Evolutionary conservation across 2,113 vertebrate species (phyloP).

Genomic region (Peromyscus maniculatus): DNA sequence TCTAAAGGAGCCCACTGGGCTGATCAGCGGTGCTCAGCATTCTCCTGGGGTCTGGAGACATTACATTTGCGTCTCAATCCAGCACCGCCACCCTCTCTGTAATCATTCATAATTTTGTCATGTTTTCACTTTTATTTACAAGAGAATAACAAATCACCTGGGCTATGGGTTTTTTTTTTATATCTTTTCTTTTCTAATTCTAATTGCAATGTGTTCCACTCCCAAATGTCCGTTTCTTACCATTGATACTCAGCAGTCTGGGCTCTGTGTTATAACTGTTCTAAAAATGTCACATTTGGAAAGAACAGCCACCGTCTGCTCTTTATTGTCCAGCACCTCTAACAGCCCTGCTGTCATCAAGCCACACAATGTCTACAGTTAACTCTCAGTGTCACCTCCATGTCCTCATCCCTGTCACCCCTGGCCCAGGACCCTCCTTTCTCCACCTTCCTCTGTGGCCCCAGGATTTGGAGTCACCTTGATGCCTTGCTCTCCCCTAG

Average conservation of each 20-base stretch:
- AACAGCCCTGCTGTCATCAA: not conserved
- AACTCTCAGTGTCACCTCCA: not conserved
- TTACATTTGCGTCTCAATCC: accelerated
- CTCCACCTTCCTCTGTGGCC: not conserved
- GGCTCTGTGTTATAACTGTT: conserved; percentile 18
- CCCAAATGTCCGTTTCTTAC: conserved; percentile 19
- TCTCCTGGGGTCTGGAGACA: accelerated
- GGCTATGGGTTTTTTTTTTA: not conserved
- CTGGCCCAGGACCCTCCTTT: accelerated
- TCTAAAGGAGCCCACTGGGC: not conserved
- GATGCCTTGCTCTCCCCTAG: not conserved
- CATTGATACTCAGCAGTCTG: not conserved
- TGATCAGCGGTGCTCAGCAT: accelerated
- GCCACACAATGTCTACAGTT: not conserved
- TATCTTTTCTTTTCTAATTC: not conserved
- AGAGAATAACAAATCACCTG: not conserved
- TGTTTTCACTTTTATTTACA: not conserved
- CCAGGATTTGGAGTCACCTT: not conserved
- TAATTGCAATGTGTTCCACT: conserved; percentile 12
- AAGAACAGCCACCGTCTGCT: not conserved
- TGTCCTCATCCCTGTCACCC: not conserved
- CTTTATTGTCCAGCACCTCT: not conserved
- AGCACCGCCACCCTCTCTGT: not conserved
- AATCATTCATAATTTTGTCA: not conserved
- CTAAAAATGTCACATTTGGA: conserved; percentile 37